Conservation (phyloP, 2,797 vertebrate species). For the Crenuchus spilurus region DNA sequence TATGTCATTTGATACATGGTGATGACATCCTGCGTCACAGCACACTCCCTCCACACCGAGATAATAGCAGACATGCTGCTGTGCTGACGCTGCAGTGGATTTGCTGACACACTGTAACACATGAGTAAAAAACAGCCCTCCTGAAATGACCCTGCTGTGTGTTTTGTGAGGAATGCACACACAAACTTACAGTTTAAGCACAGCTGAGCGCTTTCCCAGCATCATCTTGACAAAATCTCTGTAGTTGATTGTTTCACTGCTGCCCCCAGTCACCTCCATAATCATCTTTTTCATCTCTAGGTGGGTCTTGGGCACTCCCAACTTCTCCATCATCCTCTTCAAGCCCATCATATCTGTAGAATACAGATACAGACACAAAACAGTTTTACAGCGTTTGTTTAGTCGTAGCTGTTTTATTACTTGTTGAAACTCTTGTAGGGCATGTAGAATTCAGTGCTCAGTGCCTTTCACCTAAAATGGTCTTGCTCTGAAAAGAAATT, state of each 20-base stretch:
- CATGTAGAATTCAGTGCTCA: too few relatives aligned
- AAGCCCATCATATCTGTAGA: conserved; percentile 92
- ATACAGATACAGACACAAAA: conserved; percentile 12
- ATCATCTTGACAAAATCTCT: conserved; percentile 96
- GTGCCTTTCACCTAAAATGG: background rate
- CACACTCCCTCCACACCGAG: conserved; percentile 29
- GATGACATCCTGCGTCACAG: conserved; percentile 60
- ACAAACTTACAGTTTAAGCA: conserved; percentile 93
- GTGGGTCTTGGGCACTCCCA: conserved; percentile 96
- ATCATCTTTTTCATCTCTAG: conserved; percentile 98
- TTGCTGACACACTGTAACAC: conserved; percentile 52
- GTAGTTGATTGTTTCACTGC: conserved; percentile 93
- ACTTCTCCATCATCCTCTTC: conserved; percentile 98
- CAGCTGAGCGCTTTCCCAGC: conserved; percentile 94
- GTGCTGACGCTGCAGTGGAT: conserved; percentile 43
- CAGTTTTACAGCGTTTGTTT: too few relatives aligned
- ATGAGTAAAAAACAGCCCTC: conserved; percentile 35
- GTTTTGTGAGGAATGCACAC: background rate
- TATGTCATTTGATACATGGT: conserved; percentile 39
- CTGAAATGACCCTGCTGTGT: conserved; percentile 4
- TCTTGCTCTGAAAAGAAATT: too few relatives aligned
- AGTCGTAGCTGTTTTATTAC: too few relatives aligned
- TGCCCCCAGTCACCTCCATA: conserved; percentile 89
- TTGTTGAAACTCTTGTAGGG: too few relatives aligned
- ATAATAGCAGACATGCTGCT: conserved; percentile 50